These are phyloP conservation scores for Gonioctena quinquepunctata DNA, from an alignment of 1,140 invertebrate species.

Conservation along the genomic window DNA sequence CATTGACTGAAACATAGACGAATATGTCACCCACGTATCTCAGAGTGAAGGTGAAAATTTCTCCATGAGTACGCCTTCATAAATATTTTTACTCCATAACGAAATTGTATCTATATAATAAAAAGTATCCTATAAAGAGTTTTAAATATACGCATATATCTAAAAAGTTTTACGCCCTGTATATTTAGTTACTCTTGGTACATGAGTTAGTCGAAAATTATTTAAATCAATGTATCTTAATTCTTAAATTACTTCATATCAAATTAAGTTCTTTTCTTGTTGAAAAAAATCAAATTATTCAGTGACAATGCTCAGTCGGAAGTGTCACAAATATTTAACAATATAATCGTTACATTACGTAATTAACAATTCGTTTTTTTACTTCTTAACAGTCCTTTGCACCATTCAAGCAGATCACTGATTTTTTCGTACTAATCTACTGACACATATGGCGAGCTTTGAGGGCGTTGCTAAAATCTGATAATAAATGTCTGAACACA, in stretches of 20 bases:
- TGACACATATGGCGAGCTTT: background rate
- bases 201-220: background rate
- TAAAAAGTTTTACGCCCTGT: slow-evolving; percentile 17
- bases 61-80: background rate
- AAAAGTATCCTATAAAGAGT: slow-evolving; percentile 16
- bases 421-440: background rate
- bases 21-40: too few species aligned
- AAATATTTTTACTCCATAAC: slow-evolving; percentile 18
- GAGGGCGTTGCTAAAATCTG: background rate
- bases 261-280: background rate
- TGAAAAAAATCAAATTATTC: slow-evolving; percentile 3
- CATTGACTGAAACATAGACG: too few species aligned
- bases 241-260: background rate
- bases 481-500: too few species aligned
- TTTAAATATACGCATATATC: slow-evolving; percentile 15
- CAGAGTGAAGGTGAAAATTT: background rate
- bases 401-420: slow-evolving; percentile 11
- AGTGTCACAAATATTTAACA: slow-evolving; percentile 23
- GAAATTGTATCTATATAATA: slow-evolving; percentile 21
- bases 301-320: slow-evolving; percentile 20
- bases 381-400: slow-evolving; percentile 15
- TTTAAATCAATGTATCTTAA: background rate
- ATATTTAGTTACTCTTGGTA: slow-evolving; percentile 21
- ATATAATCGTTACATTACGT: slow-evolving; percentile 17
- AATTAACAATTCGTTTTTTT: slow-evolving; percentile 21